phyloP scores from a whole-genome alignment of 1,140 invertebrate species.

The Megathymus violae region DNA sequence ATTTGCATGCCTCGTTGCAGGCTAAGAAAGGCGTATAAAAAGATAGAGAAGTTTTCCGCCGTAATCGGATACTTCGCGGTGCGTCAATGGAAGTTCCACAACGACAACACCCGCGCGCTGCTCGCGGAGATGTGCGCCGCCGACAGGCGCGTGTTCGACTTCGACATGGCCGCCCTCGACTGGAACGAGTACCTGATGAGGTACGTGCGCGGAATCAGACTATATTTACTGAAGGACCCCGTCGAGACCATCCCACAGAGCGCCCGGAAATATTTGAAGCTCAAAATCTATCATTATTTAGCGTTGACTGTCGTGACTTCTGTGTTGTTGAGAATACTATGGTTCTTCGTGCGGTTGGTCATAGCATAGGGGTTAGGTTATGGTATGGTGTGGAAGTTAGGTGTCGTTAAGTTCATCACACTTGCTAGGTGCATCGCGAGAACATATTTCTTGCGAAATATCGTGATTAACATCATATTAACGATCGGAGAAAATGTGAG shows the following conservation, averaged over 20 bases:
- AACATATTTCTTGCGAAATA: no score
- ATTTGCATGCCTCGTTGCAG: slow-evolving; percentile 74
- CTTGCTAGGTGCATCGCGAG: no score
- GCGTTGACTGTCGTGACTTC: slow-evolving; percentile 40
- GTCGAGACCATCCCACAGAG: slow-evolving; percentile 75
- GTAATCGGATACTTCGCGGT: slow-evolving; percentile 89
- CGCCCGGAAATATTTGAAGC: slow-evolving; percentile 45
- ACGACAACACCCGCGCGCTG: slow-evolving; percentile 72
- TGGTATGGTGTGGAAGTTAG: no score
- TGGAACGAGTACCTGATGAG: slow-evolving; percentile 85
- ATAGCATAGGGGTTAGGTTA: slow-evolving; percentile 2
- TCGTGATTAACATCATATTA: no score
- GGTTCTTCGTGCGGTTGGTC: slow-evolving; percentile 29
- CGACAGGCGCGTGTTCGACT: slow-evolving; percentile 83
- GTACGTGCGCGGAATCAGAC: slow-evolving; percentile 84
- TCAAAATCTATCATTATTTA: slow-evolving; percentile 54
- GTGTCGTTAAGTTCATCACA: no score
- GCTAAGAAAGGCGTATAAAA: slow-evolving; percentile 89
- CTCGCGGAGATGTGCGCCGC: slow-evolving; percentile 69
- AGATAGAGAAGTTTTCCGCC: slow-evolving; percentile 88
- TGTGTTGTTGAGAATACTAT: slow-evolving; percentile 41
- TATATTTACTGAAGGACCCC: slow-evolving; percentile 86
- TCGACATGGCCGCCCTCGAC: slow-evolving; percentile 83
- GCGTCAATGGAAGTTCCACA: slow-evolving; percentile 88
- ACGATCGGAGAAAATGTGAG: no score